These are phyloP conservation scores for Notamacropus eugenii DNA, from an alignment of 2,797 vertebrate species.

Conservation along the genomic window DNA sequence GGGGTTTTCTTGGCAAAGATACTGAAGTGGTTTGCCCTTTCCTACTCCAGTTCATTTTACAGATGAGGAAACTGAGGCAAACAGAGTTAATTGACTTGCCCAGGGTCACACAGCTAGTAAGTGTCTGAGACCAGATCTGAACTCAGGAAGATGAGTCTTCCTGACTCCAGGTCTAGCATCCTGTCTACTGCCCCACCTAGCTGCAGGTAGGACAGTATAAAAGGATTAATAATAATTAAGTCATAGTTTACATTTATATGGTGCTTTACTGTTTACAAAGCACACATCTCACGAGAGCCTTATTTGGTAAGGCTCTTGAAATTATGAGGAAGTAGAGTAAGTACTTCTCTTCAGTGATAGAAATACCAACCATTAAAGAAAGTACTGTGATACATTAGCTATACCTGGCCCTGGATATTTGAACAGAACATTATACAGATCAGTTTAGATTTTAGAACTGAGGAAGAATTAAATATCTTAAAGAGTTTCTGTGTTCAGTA, in stretches of 20 bases:
- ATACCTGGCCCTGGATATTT: neutral
- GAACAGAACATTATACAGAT: neutral
- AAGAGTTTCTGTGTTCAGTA: neutral
- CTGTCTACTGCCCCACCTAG: neutral
- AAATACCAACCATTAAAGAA: neutral
- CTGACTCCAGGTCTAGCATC: neutral
- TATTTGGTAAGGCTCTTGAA: neutral
- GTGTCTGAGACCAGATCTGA: neutral
- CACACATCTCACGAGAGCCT: neutral
- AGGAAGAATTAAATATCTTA: neutral
- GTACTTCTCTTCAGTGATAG: neutral
- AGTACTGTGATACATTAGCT: neutral
- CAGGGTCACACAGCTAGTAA: neutral
- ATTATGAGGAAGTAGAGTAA: neutral
- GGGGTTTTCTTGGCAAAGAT: neutral
- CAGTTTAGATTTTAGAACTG: neutral
- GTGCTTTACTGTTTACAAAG: neutral
- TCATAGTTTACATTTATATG: neutral
- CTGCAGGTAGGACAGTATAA: neutral
- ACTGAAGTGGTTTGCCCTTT: neutral
- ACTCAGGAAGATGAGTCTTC: neutral
- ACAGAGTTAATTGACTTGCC: neutral
- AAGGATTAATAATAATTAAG: neutral
- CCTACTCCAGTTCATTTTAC: neutral
- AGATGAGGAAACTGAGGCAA: neutral